Conservation (phyloP, 2,797 vertebrate species). For the Ctenochaetus hawaiiensis region DNA sequence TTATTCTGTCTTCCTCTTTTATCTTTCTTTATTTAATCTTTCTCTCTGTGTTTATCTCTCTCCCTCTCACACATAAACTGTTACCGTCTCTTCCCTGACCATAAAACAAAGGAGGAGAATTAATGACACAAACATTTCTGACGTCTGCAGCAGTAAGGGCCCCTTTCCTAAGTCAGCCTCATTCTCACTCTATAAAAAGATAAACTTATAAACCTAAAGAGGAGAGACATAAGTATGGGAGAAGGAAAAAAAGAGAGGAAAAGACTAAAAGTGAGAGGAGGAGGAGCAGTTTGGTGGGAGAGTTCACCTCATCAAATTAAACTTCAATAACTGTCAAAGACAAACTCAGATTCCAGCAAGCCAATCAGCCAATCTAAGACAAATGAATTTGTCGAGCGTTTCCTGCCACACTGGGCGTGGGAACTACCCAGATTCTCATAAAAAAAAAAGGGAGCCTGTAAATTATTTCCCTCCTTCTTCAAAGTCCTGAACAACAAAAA, state of each 20-base stretch:
- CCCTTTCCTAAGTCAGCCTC: conserved; percentile 47
- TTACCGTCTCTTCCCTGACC: conserved; percentile 26
- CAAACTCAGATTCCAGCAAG: conserved; percentile 75
- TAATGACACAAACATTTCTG: conserved; percentile 70
- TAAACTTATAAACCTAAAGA: conserved; percentile 55
- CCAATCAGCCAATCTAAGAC: conserved; percentile 84
- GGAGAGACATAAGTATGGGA: conserved; percentile 33
- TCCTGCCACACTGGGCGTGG: conserved; percentile 84
- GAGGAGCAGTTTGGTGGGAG: conserved; percentile 46
- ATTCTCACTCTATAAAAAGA: conserved; percentile 73
- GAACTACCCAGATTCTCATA: conserved; percentile 80
- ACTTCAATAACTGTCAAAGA: conserved; percentile 73
- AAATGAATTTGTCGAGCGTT: conserved; percentile 80
- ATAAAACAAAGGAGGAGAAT: conserved; percentile 68
- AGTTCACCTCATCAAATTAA: conserved; percentile 75
- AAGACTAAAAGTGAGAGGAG: conserved; percentile 49
- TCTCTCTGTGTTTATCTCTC: conserved; percentile 50
- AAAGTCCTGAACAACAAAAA: conserved; percentile 76
- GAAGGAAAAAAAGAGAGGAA: conserved; percentile 29
- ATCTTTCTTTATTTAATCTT: conserved; percentile 64
- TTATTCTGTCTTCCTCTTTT: conserved; percentile 42
- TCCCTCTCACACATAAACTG: conserved; percentile 43
- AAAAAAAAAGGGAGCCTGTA: conserved; percentile 70
- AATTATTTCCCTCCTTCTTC: conserved; percentile 82
- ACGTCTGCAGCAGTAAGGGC: conserved; percentile 45